Conservation (phyloP, 2,797 vertebrate genomes). For the Enteromius unitaeniatus region DNA sequence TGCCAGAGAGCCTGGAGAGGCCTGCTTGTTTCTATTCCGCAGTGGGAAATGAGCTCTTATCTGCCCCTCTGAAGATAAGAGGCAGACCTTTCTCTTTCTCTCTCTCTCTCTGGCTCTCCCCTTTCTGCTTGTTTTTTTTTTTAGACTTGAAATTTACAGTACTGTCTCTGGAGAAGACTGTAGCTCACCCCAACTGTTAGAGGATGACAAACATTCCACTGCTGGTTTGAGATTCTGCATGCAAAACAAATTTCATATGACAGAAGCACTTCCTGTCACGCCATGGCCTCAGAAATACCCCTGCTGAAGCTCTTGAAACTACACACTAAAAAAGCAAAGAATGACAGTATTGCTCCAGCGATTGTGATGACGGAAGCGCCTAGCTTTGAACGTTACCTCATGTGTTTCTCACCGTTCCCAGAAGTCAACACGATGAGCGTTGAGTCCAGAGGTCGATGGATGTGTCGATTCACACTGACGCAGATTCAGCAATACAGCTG, state of each 20-base stretch:
- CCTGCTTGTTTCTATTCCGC: constrained; percentile 63
- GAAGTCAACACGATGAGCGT: constrained; percentile 5
- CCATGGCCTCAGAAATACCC: constrained; percentile 16
- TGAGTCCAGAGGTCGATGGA: neutral
- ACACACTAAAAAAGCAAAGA: constrained; percentile 5
- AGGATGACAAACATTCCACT: constrained; percentile 36
- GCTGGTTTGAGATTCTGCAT: constrained; percentile 43
- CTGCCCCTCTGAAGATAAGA: constrained; percentile 76
- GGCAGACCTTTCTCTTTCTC: constrained; percentile 55
- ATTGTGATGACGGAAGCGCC: neutral
- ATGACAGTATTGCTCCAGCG: constrained; percentile 23
- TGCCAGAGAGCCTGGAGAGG: constrained; percentile 40
- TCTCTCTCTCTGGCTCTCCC: constrained; percentile 7
- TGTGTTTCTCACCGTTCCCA: constrained; percentile 12
- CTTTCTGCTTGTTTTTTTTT: constrained; percentile 7
- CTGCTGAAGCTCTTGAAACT: constrained; percentile 43
- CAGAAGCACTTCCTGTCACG: constrained; percentile 24
- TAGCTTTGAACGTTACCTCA: neutral
- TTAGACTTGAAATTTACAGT: constrained; percentile 25
- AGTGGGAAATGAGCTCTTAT: constrained; percentile 72
- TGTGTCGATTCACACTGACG: constrained; percentile 34
- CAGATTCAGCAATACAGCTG: constrained; percentile 37
- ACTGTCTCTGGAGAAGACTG: constrained; percentile 27
- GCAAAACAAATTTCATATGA: constrained; percentile 48
- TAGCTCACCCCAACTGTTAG: constrained; percentile 48